phyloP scores from a whole-genome alignment of 1,140 invertebrate genomes.

The Aleiodes sp. region DNA sequence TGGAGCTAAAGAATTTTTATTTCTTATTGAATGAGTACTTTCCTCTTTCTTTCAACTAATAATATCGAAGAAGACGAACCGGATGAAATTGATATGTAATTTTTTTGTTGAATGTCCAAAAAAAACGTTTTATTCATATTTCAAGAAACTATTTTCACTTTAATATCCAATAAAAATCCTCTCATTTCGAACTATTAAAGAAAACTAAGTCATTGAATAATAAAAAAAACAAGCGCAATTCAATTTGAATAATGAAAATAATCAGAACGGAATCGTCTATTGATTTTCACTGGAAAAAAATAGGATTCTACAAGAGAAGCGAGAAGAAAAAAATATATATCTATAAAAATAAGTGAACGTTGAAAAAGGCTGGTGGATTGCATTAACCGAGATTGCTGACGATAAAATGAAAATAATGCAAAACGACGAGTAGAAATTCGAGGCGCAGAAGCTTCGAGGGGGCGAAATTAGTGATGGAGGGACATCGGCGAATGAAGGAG shows the following conservation, averaged over 20 bases:
- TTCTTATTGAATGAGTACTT: too few relatives aligned
- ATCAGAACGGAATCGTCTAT: background rate
- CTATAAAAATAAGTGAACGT: constrained; percentile 24
- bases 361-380: constrained; percentile 49
- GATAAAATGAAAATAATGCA: constrained; percentile 67
- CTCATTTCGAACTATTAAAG: too few relatives aligned
- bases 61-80: too few relatives aligned
- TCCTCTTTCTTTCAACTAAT: too few relatives aligned
- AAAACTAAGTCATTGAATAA: background rate
- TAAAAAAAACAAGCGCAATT: background rate
- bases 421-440: constrained; percentile 56
- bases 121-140: too few relatives aligned
- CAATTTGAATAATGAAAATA: background rate
- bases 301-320: background rate
- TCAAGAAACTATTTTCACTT: too few relatives aligned
- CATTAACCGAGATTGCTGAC: constrained; percentile 66
- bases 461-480: constrained; percentile 25
- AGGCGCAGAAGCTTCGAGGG: constrained; percentile 7
- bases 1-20: too few relatives aligned
- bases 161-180: too few relatives aligned
- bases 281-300: background rate
- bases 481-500: constrained; percentile 22
- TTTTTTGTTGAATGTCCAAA: too few relatives aligned
- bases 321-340: background rate
- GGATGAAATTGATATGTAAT: too few relatives aligned